Conservation (phyloP, 2,797 vertebrate species). For the Intellagama lesueurii region DNA sequence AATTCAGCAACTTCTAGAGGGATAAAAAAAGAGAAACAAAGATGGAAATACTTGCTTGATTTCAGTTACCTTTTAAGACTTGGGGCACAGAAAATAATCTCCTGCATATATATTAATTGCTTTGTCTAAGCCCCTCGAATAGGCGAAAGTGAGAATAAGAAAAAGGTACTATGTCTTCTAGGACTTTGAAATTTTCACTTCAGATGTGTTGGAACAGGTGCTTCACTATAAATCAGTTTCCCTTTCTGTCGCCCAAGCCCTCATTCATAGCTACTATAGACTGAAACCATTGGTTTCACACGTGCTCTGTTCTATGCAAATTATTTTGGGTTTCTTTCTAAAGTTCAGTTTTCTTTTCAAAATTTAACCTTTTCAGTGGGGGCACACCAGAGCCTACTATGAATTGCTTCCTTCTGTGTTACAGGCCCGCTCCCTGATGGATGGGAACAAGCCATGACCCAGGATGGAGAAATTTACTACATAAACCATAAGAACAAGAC, state of each 20-base stretch:
- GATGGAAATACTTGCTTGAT: background rate
- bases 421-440: slow-evolving; percentile 96
- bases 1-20: background rate
- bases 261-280: slow-evolving; percentile 56
- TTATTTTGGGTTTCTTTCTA: slow-evolving; percentile 63
- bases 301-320: slow-evolving; percentile 70
- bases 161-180: background rate
- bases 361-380: slow-evolving; percentile 62
- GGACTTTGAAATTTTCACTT: slow-evolving; percentile 45
- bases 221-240: slow-evolving; percentile 47
- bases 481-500: slow-evolving; percentile 99
- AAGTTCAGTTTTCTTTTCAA: slow-evolving; percentile 54
- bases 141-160: background rate
- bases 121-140: background rate
- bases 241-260: slow-evolving; percentile 37
- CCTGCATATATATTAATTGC: background rate
- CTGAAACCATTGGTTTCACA: slow-evolving; percentile 68
- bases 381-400: slow-evolving; percentile 73
- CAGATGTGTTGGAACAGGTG: slow-evolving; percentile 44
- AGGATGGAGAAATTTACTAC: slow-evolving; percentile 99
- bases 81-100: background rate
- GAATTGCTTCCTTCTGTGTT: slow-evolving; percentile 79
- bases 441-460: slow-evolving; percentile 98
- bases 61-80: background rate
- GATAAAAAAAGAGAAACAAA: background rate